phyloP scores from a whole-genome alignment of 2,797 vertebrate genomes.

The Stomatorhinus walkeri region DNA sequence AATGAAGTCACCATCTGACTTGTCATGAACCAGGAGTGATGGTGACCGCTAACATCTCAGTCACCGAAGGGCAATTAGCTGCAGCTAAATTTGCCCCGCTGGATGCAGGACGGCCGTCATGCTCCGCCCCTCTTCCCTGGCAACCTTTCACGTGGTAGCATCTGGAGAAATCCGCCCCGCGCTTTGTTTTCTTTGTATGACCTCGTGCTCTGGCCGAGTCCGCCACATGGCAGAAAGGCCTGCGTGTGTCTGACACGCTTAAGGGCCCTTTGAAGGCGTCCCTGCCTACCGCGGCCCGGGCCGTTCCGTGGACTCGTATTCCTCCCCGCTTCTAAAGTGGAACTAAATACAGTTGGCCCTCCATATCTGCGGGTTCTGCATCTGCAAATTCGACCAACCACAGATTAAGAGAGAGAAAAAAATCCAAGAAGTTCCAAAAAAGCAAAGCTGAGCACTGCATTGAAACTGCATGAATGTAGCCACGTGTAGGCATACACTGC shows the following conservation, averaged over 20 bases:
- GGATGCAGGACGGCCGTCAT: neutral
- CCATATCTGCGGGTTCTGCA: neutral
- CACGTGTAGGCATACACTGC: neutral
- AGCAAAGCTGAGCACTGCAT: neutral
- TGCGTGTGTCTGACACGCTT: neutral
- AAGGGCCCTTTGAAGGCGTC: neutral
- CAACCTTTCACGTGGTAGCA: slow-evolving; percentile 11
- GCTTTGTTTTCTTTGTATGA: slow-evolving; percentile 12
- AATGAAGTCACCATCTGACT: slow-evolving; percentile 18
- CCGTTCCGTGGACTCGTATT: neutral
- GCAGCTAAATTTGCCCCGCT: slow-evolving; percentile 22
- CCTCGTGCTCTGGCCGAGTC: neutral
- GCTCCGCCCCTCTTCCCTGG: slow-evolving; percentile 17
- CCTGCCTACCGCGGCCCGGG: neutral
- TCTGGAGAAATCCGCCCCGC: neutral
- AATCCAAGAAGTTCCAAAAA: neutral
- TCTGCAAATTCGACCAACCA: neutral
- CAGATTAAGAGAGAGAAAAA: neutral
- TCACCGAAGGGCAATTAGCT: slow-evolving; percentile 21
- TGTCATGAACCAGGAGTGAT: slow-evolving; percentile 15
- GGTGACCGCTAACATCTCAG: slow-evolving; percentile 5
- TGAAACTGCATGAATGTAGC: neutral
- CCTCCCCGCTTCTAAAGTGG: neutral
- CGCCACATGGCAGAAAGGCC: neutral
- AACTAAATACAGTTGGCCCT: neutral